A percentile compares a stretch with the other conserved stretches of the same genome.
Conservation (phyloP, 2,888 invertebrate species). For the Punctoribates punctum region DNA sequence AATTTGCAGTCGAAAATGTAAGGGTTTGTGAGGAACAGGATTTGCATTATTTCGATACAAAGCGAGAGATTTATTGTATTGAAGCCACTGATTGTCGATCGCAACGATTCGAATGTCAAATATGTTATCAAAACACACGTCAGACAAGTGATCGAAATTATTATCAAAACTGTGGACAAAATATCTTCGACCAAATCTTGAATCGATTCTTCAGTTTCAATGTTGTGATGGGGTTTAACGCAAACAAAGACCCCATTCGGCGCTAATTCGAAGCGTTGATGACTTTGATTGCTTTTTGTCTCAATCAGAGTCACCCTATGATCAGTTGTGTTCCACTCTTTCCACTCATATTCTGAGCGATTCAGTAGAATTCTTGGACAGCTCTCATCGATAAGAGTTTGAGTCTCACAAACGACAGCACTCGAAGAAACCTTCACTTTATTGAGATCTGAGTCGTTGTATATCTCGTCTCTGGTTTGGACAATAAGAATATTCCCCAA, state of each 20-base stretch:
- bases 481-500: conserved; percentile 48
- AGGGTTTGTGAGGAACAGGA: conserved; percentile 51
- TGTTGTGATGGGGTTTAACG: conserved; percentile 6
- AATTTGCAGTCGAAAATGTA: conserved; percentile 49
- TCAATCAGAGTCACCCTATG: not conserved
- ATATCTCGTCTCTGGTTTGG: not conserved
- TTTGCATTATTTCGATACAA: conserved; percentile 52
- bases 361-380: conserved; percentile 39
- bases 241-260: conserved; percentile 46
- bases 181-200: conserved; percentile 35
- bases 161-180: conserved; percentile 38
- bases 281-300: not conserved
- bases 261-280: conserved; percentile 42
- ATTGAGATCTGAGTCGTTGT: not conserved
- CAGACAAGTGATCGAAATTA: conserved; percentile 52
- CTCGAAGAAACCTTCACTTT: conserved; percentile 30
- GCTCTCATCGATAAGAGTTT: conserved; percentile 35
- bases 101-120: conserved; percentile 51
- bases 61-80: conserved; percentile 54
- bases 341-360: conserved; percentile 33
- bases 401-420: conserved; percentile 40
- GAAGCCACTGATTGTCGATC: conserved; percentile 53
- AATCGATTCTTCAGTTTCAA: not conserved
- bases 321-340: not conserved
- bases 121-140: conserved; percentile 52